phyloP scores from a whole-genome alignment of 2,888 invertebrate genomes.

The Herminia tarsipennalis region DNA sequence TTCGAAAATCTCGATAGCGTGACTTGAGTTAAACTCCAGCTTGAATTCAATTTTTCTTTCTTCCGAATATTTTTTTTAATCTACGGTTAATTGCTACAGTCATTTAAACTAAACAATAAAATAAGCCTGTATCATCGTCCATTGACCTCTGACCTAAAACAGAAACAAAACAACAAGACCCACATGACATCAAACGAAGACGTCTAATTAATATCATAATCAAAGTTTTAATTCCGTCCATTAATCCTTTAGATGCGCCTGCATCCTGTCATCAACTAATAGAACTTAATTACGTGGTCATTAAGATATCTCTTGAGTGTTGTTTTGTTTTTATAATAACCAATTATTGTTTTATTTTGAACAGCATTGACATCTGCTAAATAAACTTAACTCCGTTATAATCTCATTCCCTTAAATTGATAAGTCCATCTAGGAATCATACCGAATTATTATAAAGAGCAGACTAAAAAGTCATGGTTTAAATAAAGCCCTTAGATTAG shows the following conservation, averaged over 20 bases:
- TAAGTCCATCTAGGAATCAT: too few relatives aligned
- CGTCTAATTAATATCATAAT: slow-evolving; percentile 29
- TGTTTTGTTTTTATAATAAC: too few relatives aligned
- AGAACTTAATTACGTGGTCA: slow-evolving; percentile 50
- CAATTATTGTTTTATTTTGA: not conserved
- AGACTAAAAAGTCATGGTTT: too few relatives aligned
- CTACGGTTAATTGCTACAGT: too few relatives aligned
- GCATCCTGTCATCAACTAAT: slow-evolving; percentile 61
- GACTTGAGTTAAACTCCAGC: too few relatives aligned
- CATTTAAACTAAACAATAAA: not conserved
- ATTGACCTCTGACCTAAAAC: slow-evolving; percentile 14
- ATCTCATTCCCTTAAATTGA: too few relatives aligned
- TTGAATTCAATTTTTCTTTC: too few relatives aligned
- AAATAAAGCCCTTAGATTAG: too few relatives aligned
- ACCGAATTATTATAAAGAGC: too few relatives aligned
- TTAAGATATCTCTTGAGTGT: slow-evolving; percentile 20
- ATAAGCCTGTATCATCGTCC: slow-evolving; percentile 1
- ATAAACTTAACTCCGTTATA: too few relatives aligned
- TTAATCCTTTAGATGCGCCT: slow-evolving; percentile 64
- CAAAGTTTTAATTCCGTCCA: slow-evolving; percentile 48
- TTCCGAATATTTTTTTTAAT: too few relatives aligned
- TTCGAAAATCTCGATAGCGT: too few relatives aligned
- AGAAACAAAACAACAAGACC: slow-evolving; percentile 7
- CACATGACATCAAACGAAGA: slow-evolving; percentile 36
- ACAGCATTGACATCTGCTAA: not conserved